These are phyloP conservation scores for Rhabdophis nuchalis DNA, from an alignment of 2,797 vertebrate genomes.

Conservation along the genomic window DNA sequence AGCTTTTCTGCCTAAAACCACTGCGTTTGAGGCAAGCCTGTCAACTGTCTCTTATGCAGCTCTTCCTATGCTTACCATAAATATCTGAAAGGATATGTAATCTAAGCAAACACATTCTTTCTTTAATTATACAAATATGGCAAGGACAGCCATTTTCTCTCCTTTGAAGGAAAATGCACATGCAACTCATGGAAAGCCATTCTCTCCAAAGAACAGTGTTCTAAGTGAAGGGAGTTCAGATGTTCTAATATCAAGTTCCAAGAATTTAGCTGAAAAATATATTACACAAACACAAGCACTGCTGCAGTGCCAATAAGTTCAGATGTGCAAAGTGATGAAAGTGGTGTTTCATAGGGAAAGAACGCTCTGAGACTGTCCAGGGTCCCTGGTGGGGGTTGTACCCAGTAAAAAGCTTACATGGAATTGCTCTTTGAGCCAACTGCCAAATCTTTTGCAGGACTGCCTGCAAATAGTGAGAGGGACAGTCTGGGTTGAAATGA, in stretches of 20 bases:
- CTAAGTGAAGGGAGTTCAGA: background rate
- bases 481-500: background rate
- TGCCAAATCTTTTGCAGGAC: background rate
- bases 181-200: background rate
- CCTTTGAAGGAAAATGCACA: background rate
- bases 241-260: background rate
- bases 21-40: background rate
- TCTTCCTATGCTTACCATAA: background rate
- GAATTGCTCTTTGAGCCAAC: background rate
- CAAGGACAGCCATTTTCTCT: background rate
- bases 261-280: background rate
- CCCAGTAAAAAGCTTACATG: background rate
- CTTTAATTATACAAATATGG: conserved; percentile 26
- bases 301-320: background rate
- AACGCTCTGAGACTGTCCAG: background rate
- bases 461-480: background rate
- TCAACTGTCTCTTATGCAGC: background rate
- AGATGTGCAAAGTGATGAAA: background rate
- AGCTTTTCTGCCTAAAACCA: background rate
- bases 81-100: background rate
- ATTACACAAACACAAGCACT: background rate
- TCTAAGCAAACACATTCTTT: background rate
- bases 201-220: background rate
- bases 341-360: background rate
- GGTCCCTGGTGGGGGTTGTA: background rate